These are phyloP conservation scores for Falco rusticolus DNA, from an alignment of 2,797 vertebrate species.

Conservation along the genomic window DNA sequence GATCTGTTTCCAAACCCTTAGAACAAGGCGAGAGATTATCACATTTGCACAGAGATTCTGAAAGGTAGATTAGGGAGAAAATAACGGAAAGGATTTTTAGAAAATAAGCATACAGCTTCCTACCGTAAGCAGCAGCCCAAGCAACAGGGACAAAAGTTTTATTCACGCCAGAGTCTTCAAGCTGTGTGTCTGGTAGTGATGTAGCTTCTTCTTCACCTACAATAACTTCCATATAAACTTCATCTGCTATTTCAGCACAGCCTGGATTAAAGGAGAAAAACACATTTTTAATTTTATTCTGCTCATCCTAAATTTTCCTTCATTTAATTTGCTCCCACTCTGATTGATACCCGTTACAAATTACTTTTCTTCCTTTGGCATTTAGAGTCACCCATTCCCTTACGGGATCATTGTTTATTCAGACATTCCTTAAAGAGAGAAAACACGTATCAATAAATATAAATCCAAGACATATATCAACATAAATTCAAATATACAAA, in stretches of 20 bases:
- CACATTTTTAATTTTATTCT: conserved; percentile 2
- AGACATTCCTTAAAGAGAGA: conserved; percentile 34
- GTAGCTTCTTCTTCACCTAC: conserved; percentile 88
- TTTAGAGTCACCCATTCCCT: conserved; percentile 19
- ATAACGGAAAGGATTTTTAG: neutral
- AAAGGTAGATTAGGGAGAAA: neutral
- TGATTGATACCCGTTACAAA: neutral
- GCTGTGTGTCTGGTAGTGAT: conserved; percentile 80
- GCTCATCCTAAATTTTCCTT: neutral
- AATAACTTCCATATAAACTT: conserved; percentile 91
- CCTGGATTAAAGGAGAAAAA: conserved; percentile 74
- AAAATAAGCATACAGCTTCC: conserved; percentile 58
- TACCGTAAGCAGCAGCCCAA: conserved; percentile 89
- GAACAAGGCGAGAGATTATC: neutral
- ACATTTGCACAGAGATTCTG: neutral
- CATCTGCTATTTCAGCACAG: conserved; percentile 88
- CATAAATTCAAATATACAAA: neutral
- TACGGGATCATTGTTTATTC: conserved; percentile 15
- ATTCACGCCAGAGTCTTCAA: conserved; percentile 82
- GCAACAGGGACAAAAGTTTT: conserved; percentile 88
- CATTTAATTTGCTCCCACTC: neutral
- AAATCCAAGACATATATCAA: neutral
- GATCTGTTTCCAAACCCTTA: neutral
- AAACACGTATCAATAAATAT: neutral
- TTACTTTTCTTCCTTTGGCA: conserved; percentile 18